phyloP scores from a whole-genome alignment of 2,888 invertebrate genomes.

The Alentia gelatinosa region DNA sequence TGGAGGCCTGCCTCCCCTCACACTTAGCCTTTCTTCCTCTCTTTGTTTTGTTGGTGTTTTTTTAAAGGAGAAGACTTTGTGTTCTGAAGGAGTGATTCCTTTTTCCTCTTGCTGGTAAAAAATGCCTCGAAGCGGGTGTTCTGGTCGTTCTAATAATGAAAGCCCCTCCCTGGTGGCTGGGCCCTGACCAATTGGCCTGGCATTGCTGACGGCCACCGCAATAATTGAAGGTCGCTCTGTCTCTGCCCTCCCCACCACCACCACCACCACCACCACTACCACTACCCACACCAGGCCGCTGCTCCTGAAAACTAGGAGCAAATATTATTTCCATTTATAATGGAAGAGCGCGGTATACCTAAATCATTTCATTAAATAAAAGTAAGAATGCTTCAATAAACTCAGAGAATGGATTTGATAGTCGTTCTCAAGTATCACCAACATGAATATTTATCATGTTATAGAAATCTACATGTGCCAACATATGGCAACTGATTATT shows the following conservation, averaged over 20 bases:
- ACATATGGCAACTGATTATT: too few relatives aligned
- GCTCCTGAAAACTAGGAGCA: background rate
- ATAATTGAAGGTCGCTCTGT: background rate
- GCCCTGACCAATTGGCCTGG: background rate
- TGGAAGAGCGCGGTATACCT: too few relatives aligned
- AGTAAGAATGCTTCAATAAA: too few relatives aligned
- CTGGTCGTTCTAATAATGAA: background rate
- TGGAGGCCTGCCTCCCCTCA: background rate
- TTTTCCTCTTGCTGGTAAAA: background rate
- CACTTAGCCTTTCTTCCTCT: background rate
- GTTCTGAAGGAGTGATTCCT: background rate
- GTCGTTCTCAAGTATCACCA: too few relatives aligned
- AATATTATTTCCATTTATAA: too few relatives aligned
- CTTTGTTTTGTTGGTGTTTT: background rate
- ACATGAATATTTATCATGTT: too few relatives aligned
- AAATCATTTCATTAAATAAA: too few relatives aligned
- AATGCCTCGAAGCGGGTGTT: too few relatives aligned
- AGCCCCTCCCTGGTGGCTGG: background rate
- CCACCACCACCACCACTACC: background rate
- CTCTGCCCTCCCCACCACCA: background rate
- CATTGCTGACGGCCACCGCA: background rate
- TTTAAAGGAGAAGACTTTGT: background rate
- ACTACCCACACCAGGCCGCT: background rate
- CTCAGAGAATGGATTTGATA: too few relatives aligned
- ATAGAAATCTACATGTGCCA: too few relatives aligned